These are phyloP conservation scores for Thamnophis sirtalis DNA, from an alignment of 2,113 vertebrate genomes.

Conservation along the genomic window DNA sequence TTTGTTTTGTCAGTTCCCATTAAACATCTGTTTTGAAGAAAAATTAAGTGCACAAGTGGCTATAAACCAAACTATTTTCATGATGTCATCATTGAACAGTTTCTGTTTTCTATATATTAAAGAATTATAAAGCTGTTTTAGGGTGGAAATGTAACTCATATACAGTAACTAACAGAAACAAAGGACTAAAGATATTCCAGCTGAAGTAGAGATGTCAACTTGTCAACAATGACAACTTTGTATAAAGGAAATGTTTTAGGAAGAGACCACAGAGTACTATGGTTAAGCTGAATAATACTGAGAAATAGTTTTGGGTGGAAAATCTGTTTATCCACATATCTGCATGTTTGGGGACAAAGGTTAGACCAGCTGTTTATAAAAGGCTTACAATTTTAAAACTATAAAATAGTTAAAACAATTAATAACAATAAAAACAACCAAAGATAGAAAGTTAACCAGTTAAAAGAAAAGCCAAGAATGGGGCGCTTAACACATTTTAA, in stretches of 20 bases:
- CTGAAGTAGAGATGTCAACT: background rate
- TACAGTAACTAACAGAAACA: accelerated
- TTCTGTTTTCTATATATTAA: conserved; percentile 45
- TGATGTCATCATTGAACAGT: conserved; percentile 38
- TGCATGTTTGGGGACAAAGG: background rate
- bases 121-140: conserved; percentile 6
- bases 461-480: background rate
- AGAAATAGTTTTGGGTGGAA: background rate
- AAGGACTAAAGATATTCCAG: background rate
- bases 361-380: background rate
- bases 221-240: background rate
- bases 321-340: background rate
- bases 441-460: background rate
- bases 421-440: background rate
- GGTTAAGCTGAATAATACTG: background rate
- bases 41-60: conserved; percentile 23
- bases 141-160: conserved; percentile 27
- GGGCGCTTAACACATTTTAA: background rate
- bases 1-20: conserved; percentile 9
- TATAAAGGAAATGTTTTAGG: background rate
- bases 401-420: background rate
- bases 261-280: background rate
- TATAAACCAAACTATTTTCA: conserved; percentile 38
- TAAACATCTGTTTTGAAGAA: conserved; percentile 36
- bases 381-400: background rate